Percentiles rank a stretch among this genome's conserved stretches.
Conservation (phyloP, 23 tunicate species). For the Diplosoma virens region DNA sequence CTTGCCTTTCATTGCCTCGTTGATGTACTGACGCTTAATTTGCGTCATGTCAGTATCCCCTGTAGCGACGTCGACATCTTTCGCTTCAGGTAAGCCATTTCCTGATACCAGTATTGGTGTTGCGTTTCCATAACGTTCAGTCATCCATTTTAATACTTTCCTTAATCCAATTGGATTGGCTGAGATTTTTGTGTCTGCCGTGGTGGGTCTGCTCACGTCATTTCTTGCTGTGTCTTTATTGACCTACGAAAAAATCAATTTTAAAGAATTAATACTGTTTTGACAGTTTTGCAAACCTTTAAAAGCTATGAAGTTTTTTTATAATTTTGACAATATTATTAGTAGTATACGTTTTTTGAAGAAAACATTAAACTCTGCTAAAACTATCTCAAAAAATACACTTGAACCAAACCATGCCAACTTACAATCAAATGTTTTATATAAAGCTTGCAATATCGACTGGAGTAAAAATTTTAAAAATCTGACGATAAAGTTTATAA, state of each 20-base stretch:
- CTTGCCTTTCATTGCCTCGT: slow-evolving; percentile 71
- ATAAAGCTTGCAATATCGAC: no score
- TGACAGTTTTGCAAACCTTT: no score
- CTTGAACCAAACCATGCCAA: no score
- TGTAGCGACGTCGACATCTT: background rate
- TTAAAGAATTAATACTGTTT: no score
- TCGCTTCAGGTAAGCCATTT: slow-evolving; percentile 55
- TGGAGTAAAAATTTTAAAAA: no score
- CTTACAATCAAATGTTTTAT: no score
- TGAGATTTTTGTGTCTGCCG: slow-evolving; percentile 33
- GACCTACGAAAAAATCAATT: slow-evolving; percentile 27
- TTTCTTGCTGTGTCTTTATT: slow-evolving; percentile 9
- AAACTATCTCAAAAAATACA: no score
- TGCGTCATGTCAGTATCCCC: slow-evolving; percentile 27
- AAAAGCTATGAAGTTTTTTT: no score
- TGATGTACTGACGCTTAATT: slow-evolving; percentile 37
- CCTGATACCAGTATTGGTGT: slow-evolving; percentile 35
- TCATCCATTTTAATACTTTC: slow-evolving; percentile 41
- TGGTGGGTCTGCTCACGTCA: slow-evolving; percentile 21
- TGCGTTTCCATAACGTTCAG: slow-evolving; percentile 9
- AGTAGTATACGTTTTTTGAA: no score
- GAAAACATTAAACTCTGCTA: no score
- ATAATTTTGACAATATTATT: no score
- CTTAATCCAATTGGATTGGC: slow-evolving; percentile 56
- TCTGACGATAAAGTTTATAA: no score